These are phyloP conservation scores for Pelodiscus sinensis DNA, from an alignment of 2,113 vertebrate species.

Conservation along the genomic window DNA sequence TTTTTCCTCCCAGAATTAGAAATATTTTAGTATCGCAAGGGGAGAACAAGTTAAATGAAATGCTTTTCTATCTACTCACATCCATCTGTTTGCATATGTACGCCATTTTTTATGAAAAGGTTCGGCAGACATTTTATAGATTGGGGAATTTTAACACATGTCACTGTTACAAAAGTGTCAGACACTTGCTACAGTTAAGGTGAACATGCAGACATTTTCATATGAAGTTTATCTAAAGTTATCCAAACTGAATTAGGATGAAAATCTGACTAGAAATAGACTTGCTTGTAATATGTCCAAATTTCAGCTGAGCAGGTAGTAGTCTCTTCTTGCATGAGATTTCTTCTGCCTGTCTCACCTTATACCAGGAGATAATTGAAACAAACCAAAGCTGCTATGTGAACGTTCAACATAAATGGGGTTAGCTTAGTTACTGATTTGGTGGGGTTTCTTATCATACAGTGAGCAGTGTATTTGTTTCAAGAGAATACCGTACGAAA, in stretches of 20 bases:
- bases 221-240: background rate
- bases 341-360: background rate
- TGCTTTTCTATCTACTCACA: background rate
- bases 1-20: fast-evolving
- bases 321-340: background rate
- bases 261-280: fast-evolving
- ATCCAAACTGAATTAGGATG: fast-evolving
- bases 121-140: background rate
- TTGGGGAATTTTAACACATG: background rate
- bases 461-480: fast-evolving
- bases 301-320: background rate
- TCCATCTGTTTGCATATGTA: background rate
- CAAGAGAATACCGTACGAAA: fast-evolving
- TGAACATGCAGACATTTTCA: fast-evolving
- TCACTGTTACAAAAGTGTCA: background rate
- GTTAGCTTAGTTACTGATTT: fast-evolving
- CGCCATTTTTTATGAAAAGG: background rate
- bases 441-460: background rate
- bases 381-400: fast-evolving
- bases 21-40: background rate
- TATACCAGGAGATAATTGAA: background rate
- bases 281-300: background rate
- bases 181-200: background rate
- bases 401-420: fast-evolving
- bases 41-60: background rate